Base-by-base conservation (phyloP, 2,888 invertebrate genomes). In the Eristalis intricaria region DNA sequence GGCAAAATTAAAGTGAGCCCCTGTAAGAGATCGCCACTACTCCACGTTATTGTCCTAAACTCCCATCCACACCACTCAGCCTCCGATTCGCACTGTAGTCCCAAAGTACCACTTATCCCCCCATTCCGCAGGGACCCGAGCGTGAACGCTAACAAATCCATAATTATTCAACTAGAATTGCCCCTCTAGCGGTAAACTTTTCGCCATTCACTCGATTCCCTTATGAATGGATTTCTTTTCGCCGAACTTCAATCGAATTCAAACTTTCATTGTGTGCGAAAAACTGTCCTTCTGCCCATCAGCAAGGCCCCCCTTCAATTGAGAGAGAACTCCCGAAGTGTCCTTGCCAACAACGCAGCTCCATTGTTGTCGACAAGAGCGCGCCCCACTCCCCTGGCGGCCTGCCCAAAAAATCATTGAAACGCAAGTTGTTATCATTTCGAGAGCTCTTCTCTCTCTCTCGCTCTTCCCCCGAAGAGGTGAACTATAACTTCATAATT, bases 401-500 rank as follows among this genome's bases (percentile, higher is more conserved):
- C 19, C 50, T n/a, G 1, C n/a, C 43, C 43, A 43, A 15, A 50
- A 69, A 35, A 40, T 61, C 69, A 78, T 77, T 64, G 66, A 75
- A 76, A 64, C 32, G 73, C 58, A 85, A 81, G 23, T 81, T 84
- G 32, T 70, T 69, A 80, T 84, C 66, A 85, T 73, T 81, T 76
- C 29, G 63, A 29, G 26, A 50, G 43, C 65, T 56, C 43, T 5
- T 19, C 32, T 15, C 15, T n/a, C 15, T 43, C 43, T 43, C 43
- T 5, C 43, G 0, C n/a, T n/a, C 43, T 5, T n/a, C 43, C 7
- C 4, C 4, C n/a, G 19, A 2, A 50, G 50, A 19, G 19, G 19
- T 50, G 13, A 83, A 68, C 73, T 63, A 83, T 83, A 83, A 73
- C 83, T 83, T 83, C 58, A 78, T 83, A 78, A 83, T 83, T 83